Percentiles rank a stretch among this genome's conserved stretches.
phyloP scores from a whole-genome alignment of 1,140 invertebrate genomes.

The Ceratina japonica region DNA sequence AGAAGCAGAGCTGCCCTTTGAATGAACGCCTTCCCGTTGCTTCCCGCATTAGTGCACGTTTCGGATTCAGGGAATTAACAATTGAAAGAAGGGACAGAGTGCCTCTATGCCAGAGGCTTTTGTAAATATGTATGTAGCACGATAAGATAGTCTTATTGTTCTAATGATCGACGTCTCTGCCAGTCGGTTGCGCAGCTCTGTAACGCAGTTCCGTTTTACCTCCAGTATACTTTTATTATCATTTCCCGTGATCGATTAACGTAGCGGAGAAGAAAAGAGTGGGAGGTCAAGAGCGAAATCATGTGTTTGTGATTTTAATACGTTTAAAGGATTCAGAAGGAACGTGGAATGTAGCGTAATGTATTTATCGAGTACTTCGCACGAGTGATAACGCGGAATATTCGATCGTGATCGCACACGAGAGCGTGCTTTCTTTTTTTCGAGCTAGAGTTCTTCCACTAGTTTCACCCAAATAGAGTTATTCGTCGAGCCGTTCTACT shows the following conservation, averaged over 20 bases:
- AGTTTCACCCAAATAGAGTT: constrained; percentile 32
- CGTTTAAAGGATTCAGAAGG: not conserved
- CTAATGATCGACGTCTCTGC: constrained; percentile 75
- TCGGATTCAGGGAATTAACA: constrained; percentile 60
- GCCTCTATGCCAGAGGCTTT: constrained; percentile 61
- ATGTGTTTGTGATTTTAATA: not conserved
- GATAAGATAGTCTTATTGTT: constrained; percentile 79
- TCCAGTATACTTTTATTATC: constrained; percentile 15
- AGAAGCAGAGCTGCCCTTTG: constrained; percentile 15
- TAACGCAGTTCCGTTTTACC: constrained; percentile 53
- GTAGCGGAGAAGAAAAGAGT: not conserved
- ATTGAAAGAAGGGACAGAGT: constrained; percentile 53
- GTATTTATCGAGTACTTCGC: constrained; percentile 19
- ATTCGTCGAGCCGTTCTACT: constrained; percentile 60
- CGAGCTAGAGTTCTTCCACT: constrained; percentile 39
- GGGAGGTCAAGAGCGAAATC: not conserved
- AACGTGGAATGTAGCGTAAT: not conserved
- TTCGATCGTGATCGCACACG: not conserved
- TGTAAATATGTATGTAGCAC: constrained; percentile 80
- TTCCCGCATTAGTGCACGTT: constrained; percentile 66
- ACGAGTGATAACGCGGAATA: constrained; percentile 15
- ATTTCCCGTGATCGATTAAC: constrained; percentile 9
- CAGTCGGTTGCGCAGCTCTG: constrained; percentile 65
- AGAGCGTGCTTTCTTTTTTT: constrained; percentile 2
- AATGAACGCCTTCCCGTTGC: constrained; percentile 50